Percentiles rank a stretch among this genome's conserved stretches.
Evolutionary conservation across 2,797 vertebrate species (phyloP).

Genomic region (Falco cherrug): DNA sequence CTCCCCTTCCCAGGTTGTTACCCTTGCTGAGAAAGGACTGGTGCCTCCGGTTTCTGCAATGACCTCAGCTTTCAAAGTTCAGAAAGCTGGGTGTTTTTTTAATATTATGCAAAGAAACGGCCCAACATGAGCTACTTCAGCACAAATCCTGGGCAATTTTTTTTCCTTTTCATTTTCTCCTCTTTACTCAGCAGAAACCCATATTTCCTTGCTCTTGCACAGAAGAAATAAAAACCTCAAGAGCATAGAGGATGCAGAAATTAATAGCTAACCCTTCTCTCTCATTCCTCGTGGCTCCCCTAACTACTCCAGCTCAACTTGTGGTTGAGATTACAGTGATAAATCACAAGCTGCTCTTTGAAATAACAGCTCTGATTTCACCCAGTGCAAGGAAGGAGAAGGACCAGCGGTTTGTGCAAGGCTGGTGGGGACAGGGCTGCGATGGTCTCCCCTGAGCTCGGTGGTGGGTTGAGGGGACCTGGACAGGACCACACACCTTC

Average conservation of each 20-base stretch:
- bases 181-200: background rate
- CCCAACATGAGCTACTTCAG: background rate
- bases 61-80: background rate
- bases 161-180: background rate
- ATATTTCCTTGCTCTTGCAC: background rate
- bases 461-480: background rate
- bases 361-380: slow-evolving; percentile 71
- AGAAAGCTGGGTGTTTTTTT: background rate
- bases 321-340: slow-evolving; percentile 62
- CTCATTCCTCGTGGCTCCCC: slow-evolving; percentile 44
- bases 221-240: slow-evolving; percentile 45
- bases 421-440: rapidly evolving
- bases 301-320: slow-evolving; percentile 59
- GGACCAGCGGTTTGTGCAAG: background rate
- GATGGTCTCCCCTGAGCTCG: background rate
- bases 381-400: background rate
- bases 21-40: background rate
- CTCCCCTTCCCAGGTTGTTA: background rate
- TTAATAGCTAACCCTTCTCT: background rate
- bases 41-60: background rate
- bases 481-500: rapidly evolving
- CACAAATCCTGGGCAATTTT: background rate
- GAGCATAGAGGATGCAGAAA: slow-evolving; percentile 50
- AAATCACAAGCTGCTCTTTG: slow-evolving; percentile 67
- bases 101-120: background rate